phyloP scores from a whole-genome alignment of 2,113 vertebrate species.

The Embiotoca jacksoni region DNA sequence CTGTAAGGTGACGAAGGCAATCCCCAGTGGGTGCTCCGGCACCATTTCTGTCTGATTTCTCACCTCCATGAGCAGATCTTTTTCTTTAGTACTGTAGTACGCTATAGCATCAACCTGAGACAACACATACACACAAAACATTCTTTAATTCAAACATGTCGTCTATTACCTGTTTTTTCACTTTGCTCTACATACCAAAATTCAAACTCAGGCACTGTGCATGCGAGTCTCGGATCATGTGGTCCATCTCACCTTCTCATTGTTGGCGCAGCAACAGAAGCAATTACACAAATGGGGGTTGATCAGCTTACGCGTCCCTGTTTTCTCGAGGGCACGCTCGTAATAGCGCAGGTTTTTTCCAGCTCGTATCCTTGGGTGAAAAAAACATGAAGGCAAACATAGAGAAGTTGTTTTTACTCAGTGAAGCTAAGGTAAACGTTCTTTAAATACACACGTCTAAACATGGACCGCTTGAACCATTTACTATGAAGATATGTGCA shows the following conservation, averaged over 20 bases:
- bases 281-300: conserved; percentile 88
- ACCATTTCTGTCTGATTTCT: conserved; percentile 77
- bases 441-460: no score
- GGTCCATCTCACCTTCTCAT: conserved; percentile 84
- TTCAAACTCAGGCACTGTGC: no score
- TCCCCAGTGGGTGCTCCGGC: conserved; percentile 86
- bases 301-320: conserved; percentile 82
- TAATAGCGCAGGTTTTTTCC: conserved; percentile 92
- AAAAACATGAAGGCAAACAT: neutral
- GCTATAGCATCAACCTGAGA: conserved; percentile 92
- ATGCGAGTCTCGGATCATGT: no score
- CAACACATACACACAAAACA: neutral
- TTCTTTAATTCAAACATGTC: no score
- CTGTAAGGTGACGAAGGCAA: conserved; percentile 94
- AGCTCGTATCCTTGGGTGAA: conserved; percentile 84
- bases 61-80: conserved; percentile 82
- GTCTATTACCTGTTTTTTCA: no score
- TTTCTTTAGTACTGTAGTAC: conserved; percentile 87
- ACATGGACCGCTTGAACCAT: no score
- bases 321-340: conserved; percentile 78
- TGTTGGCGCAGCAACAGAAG: conserved; percentile 88
- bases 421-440: no score
- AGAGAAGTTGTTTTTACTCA: neutral
- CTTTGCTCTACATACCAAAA: no score
- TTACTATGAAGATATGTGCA: no score